Evolutionary conservation across 2,113 vertebrate species (phyloP).

Genomic region (Atlantisia rogersi): DNA sequence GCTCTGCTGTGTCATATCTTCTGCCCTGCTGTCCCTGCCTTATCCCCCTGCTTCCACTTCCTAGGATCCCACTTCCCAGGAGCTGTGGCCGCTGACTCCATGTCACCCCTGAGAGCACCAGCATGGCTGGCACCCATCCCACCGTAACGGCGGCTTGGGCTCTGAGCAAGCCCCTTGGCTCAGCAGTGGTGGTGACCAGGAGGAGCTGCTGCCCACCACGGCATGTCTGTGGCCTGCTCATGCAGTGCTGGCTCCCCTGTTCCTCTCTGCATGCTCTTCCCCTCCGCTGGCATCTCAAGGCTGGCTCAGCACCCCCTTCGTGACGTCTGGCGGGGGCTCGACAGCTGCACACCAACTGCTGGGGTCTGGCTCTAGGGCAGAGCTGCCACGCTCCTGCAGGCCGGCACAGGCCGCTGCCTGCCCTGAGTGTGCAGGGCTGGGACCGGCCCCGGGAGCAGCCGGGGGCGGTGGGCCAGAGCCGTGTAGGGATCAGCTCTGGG

Average conservation of each 20-base stretch:
- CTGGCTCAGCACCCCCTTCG: rapidly evolving
- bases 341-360: neutral
- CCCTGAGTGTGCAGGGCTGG: neutral
- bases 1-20: neutral
- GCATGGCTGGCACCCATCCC: neutral
- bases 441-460: too few species aligned
- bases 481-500: neutral
- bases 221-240: neutral
- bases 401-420: rapidly evolving
- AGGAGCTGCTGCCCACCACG: neutral
- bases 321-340: neutral
- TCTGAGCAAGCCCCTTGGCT: neutral
- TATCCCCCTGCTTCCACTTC: too few species aligned
- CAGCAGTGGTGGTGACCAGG: rapidly evolving
- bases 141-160: rapidly evolving
- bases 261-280: too few species aligned
- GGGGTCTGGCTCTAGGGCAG: neutral
- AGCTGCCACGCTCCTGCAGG: neutral
- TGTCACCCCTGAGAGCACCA: neutral
- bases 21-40: rapidly evolving
- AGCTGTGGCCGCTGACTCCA: neutral
- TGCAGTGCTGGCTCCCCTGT: neutral
- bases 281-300: neutral
- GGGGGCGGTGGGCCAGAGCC: too few species aligned
- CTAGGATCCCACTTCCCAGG: too few species aligned